Conservation (phyloP, 1,140 invertebrate genomes). For the Drosophila pseudoobscura region DNA sequence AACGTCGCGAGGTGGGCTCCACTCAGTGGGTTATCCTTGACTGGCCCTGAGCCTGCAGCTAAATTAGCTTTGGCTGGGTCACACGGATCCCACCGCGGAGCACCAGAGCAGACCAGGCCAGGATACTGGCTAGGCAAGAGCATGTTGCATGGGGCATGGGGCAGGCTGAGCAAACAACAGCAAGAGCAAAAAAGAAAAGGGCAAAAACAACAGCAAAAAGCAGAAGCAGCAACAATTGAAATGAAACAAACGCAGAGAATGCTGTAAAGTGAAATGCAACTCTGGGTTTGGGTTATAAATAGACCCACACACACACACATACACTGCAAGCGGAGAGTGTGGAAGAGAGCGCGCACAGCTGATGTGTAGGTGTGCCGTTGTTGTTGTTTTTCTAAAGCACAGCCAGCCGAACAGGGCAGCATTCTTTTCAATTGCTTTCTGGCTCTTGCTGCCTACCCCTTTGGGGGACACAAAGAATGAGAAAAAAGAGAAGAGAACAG, state of each 20-base stretch:
- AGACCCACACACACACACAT: constrained; percentile 13
- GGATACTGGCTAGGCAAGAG: background rate
- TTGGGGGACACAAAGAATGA: background rate
- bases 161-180: constrained; percentile 31
- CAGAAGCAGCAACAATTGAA: constrained; percentile 58
- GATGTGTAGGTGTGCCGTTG: constrained; percentile 4
- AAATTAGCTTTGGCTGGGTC: constrained; percentile 67
- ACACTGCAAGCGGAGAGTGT: background rate
- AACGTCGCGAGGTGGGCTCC: constrained; percentile 18
- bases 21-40: constrained; percentile 50
- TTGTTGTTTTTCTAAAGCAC: background rate
- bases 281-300: constrained; percentile 36
- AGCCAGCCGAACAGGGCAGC: constrained; percentile 6
- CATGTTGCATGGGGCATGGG: background rate
- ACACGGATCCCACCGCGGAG: constrained; percentile 24
- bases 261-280: constrained; percentile 48
- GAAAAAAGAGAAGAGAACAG: too few relatives aligned
- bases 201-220: too few relatives aligned
- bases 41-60: constrained; percentile 53
- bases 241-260: constrained; percentile 59
- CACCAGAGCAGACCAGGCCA: constrained; percentile 6
- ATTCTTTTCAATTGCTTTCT: constrained; percentile 20
- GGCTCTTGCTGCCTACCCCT: background rate
- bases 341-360: constrained; percentile 11
- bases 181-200: constrained; percentile 9